phyloP scores from a whole-genome alignment of 2,113 vertebrate genomes.

The Tretioscincus oriximinensis region DNA sequence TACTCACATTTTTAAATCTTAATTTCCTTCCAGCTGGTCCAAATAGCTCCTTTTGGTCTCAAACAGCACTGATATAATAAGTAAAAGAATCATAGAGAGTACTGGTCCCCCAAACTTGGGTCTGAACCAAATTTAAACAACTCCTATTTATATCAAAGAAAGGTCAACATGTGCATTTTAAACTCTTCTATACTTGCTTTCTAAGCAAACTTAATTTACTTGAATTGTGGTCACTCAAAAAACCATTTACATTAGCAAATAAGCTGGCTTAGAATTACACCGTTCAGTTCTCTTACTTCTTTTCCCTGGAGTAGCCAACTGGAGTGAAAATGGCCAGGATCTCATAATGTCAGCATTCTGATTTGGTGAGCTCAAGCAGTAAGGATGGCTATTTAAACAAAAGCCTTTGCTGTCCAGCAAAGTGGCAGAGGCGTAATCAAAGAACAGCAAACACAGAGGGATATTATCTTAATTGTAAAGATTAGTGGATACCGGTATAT shows the following conservation, averaged over 20 bases:
- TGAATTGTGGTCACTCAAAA: background rate
- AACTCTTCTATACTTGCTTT: background rate
- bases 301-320: constrained; percentile 34
- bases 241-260: background rate
- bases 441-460: constrained; percentile 23
- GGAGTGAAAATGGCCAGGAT: constrained; percentile 27
- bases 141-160: background rate
- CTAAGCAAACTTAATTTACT: background rate
- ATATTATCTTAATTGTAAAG: constrained; percentile 36
- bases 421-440: constrained; percentile 31
- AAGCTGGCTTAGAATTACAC: constrained; percentile 4
- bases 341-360: constrained; percentile 40
- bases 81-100: too few relatives aligned
- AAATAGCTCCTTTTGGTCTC: too few relatives aligned
- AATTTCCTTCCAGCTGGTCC: too few relatives aligned
- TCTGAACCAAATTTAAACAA: background rate
- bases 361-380: constrained; percentile 23
- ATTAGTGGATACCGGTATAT: constrained; percentile 21
- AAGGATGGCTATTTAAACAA: constrained; percentile 14
- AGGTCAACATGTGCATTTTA: background rate
- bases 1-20: too few relatives aligned
- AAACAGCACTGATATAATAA: too few relatives aligned
- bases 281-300: background rate
- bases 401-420: background rate
- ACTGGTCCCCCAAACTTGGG: too few relatives aligned